A percentile compares a stretch with the other conserved stretches of the same genome.
These are phyloP conservation scores for Oxyruncus cristatus DNA, from an alignment of 2,113 vertebrate species.

Conservation along the genomic window DNA sequence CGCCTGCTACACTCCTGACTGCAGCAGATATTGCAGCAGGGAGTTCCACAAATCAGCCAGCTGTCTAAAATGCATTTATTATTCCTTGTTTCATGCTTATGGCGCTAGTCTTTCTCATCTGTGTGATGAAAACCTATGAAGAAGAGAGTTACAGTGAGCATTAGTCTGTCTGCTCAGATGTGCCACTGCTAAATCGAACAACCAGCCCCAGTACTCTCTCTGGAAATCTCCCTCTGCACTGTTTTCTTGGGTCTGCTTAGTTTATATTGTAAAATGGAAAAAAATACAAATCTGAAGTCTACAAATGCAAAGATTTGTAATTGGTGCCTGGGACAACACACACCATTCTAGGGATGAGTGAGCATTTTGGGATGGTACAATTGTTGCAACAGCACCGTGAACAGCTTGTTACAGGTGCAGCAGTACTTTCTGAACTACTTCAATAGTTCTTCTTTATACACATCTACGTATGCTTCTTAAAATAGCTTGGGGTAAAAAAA, in stretches of 20 bases:
- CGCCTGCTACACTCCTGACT: background rate
- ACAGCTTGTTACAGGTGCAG: background rate
- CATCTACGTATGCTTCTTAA: background rate
- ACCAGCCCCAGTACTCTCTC: background rate
- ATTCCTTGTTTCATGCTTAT: background rate
- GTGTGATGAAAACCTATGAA: background rate
- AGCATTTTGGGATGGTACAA: background rate
- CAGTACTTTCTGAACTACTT: background rate
- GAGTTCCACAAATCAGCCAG: background rate
- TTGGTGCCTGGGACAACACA: background rate
- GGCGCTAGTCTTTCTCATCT: background rate
- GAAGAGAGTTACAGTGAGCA: background rate
- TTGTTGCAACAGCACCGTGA: background rate
- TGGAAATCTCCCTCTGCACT: background rate
- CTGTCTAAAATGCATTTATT: background rate
- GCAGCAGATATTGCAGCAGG: background rate
- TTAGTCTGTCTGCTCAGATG: background rate
- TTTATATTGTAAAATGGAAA: background rate
- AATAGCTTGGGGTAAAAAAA: background rate
- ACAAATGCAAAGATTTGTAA: background rate
- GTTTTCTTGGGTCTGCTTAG: background rate
- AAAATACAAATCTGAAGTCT: background rate
- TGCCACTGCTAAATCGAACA: background rate
- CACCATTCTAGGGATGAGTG: background rate
- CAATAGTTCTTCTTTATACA: background rate